Evolutionary conservation across 2,888 invertebrate genomes (phyloP).

Genomic region (Pedicia rivosa): DNA sequence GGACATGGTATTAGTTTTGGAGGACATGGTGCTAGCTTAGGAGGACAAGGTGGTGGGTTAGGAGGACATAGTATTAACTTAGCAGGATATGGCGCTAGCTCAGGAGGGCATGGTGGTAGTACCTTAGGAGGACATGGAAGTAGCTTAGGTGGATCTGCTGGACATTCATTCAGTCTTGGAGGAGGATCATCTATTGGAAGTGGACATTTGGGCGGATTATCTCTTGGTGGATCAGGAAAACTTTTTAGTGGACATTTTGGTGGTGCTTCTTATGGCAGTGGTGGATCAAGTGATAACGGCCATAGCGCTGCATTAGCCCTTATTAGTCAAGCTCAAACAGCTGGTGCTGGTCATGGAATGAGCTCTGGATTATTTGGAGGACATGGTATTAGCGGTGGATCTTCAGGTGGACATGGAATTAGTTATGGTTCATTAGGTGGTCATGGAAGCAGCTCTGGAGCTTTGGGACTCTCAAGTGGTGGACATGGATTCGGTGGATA

Average conservation of each 20-base stretch:
- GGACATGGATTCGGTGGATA: background rate
- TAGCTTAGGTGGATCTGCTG: background rate
- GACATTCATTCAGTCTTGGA: background rate
- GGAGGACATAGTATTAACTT: background rate
- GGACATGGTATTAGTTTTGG: background rate
- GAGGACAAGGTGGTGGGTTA: background rate
- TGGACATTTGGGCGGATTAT: background rate
- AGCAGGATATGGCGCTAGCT: background rate
- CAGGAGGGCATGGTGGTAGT: too few relatives aligned
- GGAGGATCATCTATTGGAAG: background rate
- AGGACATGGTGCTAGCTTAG: constrained; percentile 1
- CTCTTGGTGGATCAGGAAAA: too few relatives aligned
- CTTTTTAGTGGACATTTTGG: too few relatives aligned
- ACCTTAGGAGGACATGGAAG: too few relatives aligned
- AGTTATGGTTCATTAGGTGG: background rate
- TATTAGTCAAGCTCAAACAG: too few relatives aligned
- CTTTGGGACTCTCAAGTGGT: constrained; percentile 1
- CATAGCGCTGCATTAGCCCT: too few relatives aligned
- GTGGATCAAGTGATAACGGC: too few relatives aligned
- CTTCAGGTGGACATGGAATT: constrained; percentile 3
- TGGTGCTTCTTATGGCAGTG: too few relatives aligned
- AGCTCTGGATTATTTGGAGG: constrained; percentile 1
- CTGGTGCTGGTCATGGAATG: background rate
- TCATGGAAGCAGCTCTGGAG: too few relatives aligned
- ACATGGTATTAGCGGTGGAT: too few relatives aligned